phyloP scores from a whole-genome alignment of 2,888 invertebrate species.

The Suillia variegata region DNA sequence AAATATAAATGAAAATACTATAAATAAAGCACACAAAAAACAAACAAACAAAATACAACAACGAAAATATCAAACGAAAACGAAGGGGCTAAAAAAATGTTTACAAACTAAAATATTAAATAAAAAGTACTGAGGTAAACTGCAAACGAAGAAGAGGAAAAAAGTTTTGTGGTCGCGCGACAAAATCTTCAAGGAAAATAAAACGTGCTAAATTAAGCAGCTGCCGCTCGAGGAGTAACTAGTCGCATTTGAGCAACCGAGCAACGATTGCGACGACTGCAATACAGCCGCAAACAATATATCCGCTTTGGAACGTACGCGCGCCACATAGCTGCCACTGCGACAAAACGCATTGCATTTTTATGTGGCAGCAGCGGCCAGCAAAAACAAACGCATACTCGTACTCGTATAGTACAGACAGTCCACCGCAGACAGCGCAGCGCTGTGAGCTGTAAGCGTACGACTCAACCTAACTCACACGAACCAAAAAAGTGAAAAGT shows the following conservation, averaged over 20 bases:
- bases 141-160: no score
- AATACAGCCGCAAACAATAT: background rate
- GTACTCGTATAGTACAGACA: background rate
- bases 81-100: no score
- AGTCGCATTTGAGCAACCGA: no score
- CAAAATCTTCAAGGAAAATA: no score
- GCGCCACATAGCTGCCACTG: no score
- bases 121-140: background rate
- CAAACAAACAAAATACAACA: background rate
- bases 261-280: no score
- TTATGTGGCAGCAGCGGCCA: background rate
- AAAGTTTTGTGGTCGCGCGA: no score
- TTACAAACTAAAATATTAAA: background rate
- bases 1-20: slow-evolving; percentile 10
- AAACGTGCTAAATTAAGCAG: no score
- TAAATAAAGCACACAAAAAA: no score
- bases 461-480: no score
- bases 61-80: background rate
- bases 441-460: background rate
- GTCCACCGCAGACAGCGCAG: background rate
- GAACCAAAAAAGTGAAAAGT: slow-evolving; percentile 3
- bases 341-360: background rate
- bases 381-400: no score
- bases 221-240: no score
- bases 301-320: background rate